Evolutionary conservation across 2,888 invertebrate species (phyloP).

Genomic region (Labia minor): DNA sequence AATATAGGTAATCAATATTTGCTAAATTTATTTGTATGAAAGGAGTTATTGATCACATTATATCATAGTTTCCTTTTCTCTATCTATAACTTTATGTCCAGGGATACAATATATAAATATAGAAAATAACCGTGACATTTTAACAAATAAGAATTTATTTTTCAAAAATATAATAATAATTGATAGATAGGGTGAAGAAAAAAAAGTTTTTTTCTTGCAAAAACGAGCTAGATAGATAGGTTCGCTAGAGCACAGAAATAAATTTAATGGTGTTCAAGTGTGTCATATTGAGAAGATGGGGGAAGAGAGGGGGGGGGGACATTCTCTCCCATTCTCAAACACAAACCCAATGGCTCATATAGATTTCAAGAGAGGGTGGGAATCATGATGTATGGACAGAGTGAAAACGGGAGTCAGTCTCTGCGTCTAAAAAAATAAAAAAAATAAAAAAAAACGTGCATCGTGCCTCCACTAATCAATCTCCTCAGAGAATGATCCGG

Average conservation of each 20-base stretch:
- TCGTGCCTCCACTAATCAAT: conserved; percentile 5
- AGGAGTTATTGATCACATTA: too few relatives aligned
- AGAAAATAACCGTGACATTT: background rate
- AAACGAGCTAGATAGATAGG: conserved; percentile 9
- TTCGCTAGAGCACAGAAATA: background rate
- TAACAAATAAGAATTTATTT: background rate
- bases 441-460: background rate
- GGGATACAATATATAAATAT: too few relatives aligned
- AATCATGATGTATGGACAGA: conserved; percentile 8
- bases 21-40: too few relatives aligned
- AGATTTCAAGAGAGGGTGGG: background rate
- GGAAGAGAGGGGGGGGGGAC: too few relatives aligned
- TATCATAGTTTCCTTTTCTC: too few relatives aligned
- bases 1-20: too few relatives aligned
- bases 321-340: background rate
- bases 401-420: conserved; percentile 13
- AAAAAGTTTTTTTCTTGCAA: background rate
- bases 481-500: conserved; percentile 3
- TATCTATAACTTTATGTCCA: too few relatives aligned
- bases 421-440: background rate
- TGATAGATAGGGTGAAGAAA: background rate
- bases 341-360: too few relatives aligned
- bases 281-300: background rate
- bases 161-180: background rate
- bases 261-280: conserved; percentile 2